Evolutionary conservation across 2,113 vertebrate genomes (phyloP), one percentile per base, ranked within the genome.

Genomic region (Phylloscopus whistleri): DNA sequence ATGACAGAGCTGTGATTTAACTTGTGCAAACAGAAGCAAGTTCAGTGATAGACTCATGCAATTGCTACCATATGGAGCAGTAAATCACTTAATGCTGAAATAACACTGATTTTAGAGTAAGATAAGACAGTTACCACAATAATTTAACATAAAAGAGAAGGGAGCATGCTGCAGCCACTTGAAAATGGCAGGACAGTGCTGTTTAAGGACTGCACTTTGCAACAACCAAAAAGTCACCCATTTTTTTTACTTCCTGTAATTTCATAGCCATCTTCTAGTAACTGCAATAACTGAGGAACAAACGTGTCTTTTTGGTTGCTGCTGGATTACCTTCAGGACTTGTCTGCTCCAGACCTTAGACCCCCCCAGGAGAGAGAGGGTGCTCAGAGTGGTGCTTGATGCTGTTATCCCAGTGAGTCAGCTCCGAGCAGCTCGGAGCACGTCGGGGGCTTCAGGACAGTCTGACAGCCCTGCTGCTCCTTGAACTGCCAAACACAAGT

Each of bases 241-340:
- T 48, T 67, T 69, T n/a, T 68, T 79, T 52, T 30, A 51, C 15
- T 70, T 80, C 39, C 48, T 77, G 1, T 69, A 16, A 77, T 75
- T 94, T 70, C 77, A 14, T 44, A 52, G n/a, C 55, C 37, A 13
- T 35, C 46, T 83, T 76, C 67, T 85, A 79, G 41, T 63, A 83
- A 62, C 17, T 53, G 22, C 41, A 60, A 33, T 55, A 63, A 35
- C 15, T 44, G 17, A 60, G 41, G n/a, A 68, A 68, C 26, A 72
- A 41, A 6, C 5, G 8, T 2, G 16, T 80, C 68, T 44, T 92
- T 80, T 78, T 86, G 87, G 18, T 77, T 90, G 68, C 46, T 92
- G 59, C 76, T 95, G 80, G 79, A 84, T 63, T 64, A 31, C 60
- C 55, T 93, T 93, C 82, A 86, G 84, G 55, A 67, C 27, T 66